Conservation (phyloP, 1,140 invertebrate genomes). For the Lepidotrigona ventralis region DNA sequence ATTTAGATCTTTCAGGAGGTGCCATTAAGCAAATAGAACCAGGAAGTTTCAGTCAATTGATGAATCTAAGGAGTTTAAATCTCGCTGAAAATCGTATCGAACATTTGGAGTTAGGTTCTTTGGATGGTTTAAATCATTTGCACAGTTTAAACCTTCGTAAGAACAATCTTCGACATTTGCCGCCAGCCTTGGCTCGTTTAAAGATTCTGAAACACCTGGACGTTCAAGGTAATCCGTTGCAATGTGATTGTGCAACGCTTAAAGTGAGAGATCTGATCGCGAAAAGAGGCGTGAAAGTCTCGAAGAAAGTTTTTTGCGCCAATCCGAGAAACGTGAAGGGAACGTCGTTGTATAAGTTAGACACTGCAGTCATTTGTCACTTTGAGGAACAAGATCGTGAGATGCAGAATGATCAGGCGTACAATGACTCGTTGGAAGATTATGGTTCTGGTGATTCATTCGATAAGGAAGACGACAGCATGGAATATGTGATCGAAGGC, state of each 20-base stretch:
- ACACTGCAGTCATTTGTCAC: conserved; percentile 62
- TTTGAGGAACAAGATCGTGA: conserved; percentile 71
- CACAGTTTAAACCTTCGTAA: conserved; percentile 65
- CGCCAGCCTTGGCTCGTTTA: conserved; percentile 75
- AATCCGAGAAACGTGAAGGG: conserved; percentile 66
- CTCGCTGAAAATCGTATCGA: conserved; percentile 71
- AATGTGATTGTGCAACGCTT: conserved; percentile 80
- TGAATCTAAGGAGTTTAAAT: conserved; percentile 65
- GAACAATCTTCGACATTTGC: conserved; percentile 68
- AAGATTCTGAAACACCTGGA: conserved; percentile 84
- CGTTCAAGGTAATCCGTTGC: conserved; percentile 83
- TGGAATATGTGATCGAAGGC: background rate
- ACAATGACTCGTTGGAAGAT: conserved; percentile 51
- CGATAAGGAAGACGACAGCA: conserved; percentile 8
- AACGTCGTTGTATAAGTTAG: conserved; percentile 60
- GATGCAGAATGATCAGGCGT: conserved; percentile 74
- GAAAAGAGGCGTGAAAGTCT: conserved; percentile 64
- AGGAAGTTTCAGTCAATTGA: conserved; percentile 63
- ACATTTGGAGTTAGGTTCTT: conserved; percentile 60
- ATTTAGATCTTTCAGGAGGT: conserved; percentile 72
- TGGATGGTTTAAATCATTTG: conserved; percentile 69
- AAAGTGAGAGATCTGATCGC: conserved; percentile 67
- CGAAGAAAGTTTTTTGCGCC: conserved; percentile 68
- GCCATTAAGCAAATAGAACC: conserved; percentile 66
- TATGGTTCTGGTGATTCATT: conserved; percentile 43